A percentile compares a stretch with the other conserved stretches of the same genome.
Evolutionary conservation across 2,797 vertebrate genomes (phyloP).

Genomic region (Cheirogaleus major): DNA sequence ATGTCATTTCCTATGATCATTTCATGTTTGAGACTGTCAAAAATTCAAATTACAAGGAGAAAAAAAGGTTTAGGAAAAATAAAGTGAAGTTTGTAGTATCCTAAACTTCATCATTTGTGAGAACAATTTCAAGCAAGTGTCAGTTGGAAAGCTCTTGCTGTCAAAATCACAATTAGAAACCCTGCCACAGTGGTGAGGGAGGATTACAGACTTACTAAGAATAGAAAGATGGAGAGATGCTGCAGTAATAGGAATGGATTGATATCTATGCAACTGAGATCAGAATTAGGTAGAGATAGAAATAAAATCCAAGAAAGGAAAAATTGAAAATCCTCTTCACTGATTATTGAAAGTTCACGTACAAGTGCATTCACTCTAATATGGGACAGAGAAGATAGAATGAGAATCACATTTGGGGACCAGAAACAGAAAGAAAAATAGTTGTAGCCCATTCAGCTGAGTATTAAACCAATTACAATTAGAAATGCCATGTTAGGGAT

Average conservation of each 20-base stretch:
- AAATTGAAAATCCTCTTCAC: neutral
- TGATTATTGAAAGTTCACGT: too few species aligned
- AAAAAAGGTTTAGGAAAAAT: neutral
- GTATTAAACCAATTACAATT: neutral
- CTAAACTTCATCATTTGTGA: neutral
- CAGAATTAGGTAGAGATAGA: neutral
- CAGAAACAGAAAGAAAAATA: neutral
- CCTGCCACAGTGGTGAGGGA: rapidly evolving
- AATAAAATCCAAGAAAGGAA: neutral
- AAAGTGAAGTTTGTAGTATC: neutral
- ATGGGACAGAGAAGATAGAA: neutral
- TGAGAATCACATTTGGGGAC: neutral
- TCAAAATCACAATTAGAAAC: neutral
- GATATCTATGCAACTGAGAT: neutral
- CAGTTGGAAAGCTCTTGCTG: neutral
- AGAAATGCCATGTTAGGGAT: neutral
- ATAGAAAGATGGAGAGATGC: neutral
- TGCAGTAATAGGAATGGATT: too few species aligned
- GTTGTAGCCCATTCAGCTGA: neutral
- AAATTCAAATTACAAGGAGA: neutral
- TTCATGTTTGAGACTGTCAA: neutral
- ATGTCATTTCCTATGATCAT: neutral
- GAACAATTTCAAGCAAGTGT: neutral
- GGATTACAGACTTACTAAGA: too few species aligned
- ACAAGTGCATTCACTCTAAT: neutral